phyloP scores from a whole-genome alignment of 2,113 vertebrate genomes.

The Haemorhous mexicanus region DNA sequence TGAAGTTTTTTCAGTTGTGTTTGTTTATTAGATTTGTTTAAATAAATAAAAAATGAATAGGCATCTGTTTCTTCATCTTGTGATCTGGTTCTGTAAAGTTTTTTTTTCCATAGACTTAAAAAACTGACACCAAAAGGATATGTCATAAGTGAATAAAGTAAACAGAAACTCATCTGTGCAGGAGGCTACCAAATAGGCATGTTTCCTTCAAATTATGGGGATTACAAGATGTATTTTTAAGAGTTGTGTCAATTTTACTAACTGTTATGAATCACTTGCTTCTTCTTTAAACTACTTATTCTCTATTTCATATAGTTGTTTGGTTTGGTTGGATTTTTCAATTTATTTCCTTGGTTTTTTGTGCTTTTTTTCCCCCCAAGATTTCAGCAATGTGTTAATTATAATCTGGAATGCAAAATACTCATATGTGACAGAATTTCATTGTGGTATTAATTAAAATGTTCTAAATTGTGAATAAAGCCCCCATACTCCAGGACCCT shows the following conservation, averaged over 20 bases:
- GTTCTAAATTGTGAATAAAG: not conserved
- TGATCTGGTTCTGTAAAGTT: not conserved
- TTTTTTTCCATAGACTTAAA: not conserved
- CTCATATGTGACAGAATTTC: not conserved
- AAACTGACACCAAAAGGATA: not conserved
- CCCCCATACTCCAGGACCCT: not conserved
- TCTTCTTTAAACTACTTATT: not conserved
- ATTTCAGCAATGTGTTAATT: not conserved
- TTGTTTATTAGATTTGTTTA: not conserved
- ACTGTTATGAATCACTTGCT: not conserved
- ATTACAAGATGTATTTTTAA: not conserved
- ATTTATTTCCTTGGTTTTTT: not conserved
- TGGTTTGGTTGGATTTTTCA: not conserved
- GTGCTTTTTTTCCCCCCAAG: rapidly evolving
- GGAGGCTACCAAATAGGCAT: not conserved
- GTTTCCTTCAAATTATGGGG: not conserved
- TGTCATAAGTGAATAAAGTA: not conserved
- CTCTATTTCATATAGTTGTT: not conserved
- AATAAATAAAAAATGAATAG: not conserved
- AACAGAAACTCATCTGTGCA: not conserved
- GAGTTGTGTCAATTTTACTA: not conserved
- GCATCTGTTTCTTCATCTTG: not conserved
- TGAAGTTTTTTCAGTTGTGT: not conserved
- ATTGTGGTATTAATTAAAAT: not conserved
- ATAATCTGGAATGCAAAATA: not conserved